Conservation (phyloP, 2,888 invertebrate species). For the Fragum sueziense region DNA sequence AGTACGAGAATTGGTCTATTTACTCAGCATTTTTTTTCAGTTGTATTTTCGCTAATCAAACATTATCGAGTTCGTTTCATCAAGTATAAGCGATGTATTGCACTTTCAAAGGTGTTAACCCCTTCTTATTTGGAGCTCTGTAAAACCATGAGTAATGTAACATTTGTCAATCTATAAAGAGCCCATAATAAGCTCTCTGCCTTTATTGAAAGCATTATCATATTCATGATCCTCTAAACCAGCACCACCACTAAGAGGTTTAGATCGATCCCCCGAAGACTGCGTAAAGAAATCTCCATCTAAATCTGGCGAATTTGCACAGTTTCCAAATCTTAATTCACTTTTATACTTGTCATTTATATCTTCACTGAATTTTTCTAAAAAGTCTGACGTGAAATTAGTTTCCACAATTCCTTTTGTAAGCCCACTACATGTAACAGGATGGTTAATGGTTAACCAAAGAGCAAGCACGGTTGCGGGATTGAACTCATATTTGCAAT, state of each 20-base stretch:
- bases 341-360: background rate
- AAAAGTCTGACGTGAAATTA: background rate
- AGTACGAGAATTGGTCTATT: no score
- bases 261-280: background rate
- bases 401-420: background rate
- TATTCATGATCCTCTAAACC: background rate
- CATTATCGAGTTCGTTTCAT: no score
- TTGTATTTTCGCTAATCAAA: no score
- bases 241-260: background rate
- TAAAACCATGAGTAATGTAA: no score
- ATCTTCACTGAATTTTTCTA: background rate
- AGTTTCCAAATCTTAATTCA: slow-evolving; percentile 1
- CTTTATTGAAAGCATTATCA: background rate
- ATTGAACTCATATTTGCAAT: background rate
- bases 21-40: no score
- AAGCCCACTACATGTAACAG: background rate
- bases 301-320: background rate
- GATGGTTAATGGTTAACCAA: background rate
- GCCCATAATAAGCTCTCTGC: background rate
- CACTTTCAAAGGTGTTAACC: no score
- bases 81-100: no score
- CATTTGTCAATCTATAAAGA: no score
- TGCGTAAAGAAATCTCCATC: background rate
- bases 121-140: no score
- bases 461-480: background rate